Conservation (phyloP, 2,888 invertebrate genomes). For the Andrena camellia region DNA sequence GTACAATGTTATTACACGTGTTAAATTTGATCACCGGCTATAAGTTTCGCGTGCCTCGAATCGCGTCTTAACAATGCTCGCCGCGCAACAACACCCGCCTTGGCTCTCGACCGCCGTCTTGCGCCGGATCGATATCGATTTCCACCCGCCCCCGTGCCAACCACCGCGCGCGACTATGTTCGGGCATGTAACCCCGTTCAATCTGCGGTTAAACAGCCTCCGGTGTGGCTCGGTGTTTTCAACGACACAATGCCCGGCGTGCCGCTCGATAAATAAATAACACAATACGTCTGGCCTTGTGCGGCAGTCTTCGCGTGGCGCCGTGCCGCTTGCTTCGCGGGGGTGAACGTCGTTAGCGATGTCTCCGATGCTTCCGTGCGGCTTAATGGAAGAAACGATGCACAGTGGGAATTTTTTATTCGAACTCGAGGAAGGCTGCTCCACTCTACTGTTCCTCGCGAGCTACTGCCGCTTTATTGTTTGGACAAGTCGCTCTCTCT, state of each 20-base stretch:
- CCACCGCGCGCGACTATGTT: neutral
- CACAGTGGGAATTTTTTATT: neutral
- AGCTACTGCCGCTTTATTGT: neutral
- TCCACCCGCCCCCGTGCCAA: conserved; percentile 31
- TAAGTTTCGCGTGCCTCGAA: conserved; percentile 64
- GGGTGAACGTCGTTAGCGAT: neutral
- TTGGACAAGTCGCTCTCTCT: neutral
- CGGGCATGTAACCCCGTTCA: conserved; percentile 33
- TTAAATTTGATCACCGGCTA: conserved; percentile 73
- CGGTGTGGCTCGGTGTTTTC: conserved; percentile 9
- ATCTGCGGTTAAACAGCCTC: conserved; percentile 48
- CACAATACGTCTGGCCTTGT: neutral
- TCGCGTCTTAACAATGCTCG: conserved; percentile 62
- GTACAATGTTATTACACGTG: conserved; percentile 73
- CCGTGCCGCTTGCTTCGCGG: neutral
- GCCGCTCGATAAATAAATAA: conserved; percentile 37
- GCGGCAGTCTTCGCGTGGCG: neutral
- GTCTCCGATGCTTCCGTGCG: neutral
- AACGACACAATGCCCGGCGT: neutral
- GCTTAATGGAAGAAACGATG: conserved; percentile 2
- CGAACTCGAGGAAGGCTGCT: neutral
- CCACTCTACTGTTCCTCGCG: neutral
- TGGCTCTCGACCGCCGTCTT: neutral
- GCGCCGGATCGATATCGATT: conserved; percentile 55
- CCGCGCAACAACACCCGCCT: conserved; percentile 34